These are phyloP conservation scores for Orchesella cincta DNA, from an alignment of 1,140 invertebrate genomes.

Conservation along the genomic window DNA sequence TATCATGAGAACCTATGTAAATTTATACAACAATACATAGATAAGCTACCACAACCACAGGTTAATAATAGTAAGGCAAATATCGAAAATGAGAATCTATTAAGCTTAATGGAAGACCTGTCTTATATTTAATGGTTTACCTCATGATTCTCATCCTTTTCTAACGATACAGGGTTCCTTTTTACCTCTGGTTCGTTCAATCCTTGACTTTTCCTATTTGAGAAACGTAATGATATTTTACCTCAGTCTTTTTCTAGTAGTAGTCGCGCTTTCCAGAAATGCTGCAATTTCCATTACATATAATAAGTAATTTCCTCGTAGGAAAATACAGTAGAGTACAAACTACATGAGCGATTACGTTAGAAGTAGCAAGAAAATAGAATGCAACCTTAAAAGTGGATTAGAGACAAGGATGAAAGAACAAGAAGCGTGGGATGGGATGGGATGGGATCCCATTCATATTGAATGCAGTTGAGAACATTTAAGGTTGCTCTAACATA, in stretches of 20 bases:
- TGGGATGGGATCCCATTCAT: neutral
- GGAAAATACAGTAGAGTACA: neutral
- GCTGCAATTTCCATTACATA: conserved; percentile 11
- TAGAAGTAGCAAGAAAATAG: neutral
- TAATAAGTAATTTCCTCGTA: conserved; percentile 14
- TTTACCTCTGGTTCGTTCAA: no score
- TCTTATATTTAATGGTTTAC: neutral
- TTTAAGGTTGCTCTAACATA: no score
- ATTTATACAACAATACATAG: no score
- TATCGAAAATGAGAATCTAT: conserved; percentile 9
- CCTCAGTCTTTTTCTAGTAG: neutral
- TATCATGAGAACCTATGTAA: no score
- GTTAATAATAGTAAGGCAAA: no score
- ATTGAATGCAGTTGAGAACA: neutral
- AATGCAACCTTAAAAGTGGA: neutral
- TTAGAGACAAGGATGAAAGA: neutral
- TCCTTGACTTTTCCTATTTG: neutral
- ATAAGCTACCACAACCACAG: no score
- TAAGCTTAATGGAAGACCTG: conserved; percentile 4
- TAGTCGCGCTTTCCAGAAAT: neutral
- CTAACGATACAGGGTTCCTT: no score
- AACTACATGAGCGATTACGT: neutral
- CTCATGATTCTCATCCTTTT: neutral
- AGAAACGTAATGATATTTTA: conserved; percentile 17
- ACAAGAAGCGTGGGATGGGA: neutral